Conservation (phyloP, 1,140 invertebrate genomes). For the Drosophila kanapiae region DNA sequence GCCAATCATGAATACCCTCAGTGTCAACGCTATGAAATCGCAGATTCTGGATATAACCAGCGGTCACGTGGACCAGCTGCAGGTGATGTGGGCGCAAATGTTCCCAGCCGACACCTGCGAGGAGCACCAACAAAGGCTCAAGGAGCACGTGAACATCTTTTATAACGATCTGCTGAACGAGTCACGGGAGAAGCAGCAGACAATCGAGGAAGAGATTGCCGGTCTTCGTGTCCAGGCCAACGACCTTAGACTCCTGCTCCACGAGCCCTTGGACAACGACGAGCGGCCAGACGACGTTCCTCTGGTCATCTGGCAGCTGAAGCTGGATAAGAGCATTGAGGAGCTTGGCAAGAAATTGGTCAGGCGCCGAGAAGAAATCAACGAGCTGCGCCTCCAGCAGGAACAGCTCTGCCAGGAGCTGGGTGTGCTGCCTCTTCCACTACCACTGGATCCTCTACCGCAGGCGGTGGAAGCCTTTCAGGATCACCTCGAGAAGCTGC, state of each 20-base stretch:
- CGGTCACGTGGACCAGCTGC: conserved; percentile 49
- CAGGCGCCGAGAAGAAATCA: conserved; percentile 45
- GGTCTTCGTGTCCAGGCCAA: conserved; percentile 35
- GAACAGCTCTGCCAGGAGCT: conserved; percentile 65
- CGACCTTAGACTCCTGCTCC: conserved; percentile 37
- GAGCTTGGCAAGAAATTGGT: conserved; percentile 48
- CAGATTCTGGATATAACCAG: conserved; percentile 53
- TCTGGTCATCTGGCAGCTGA: conserved; percentile 41
- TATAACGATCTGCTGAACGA: conserved; percentile 57
- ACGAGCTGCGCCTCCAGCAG: conserved; percentile 60
- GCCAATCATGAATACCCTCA: not conserved
- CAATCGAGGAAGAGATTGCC: conserved; percentile 39
- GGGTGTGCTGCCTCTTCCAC: conserved; percentile 46
- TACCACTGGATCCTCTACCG: conserved; percentile 52
- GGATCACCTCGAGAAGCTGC: conserved; percentile 38
- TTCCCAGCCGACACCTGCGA: conserved; percentile 60
- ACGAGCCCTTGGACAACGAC: conserved; percentile 33
- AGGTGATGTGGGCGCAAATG: conserved; percentile 62
- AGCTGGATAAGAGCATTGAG: conserved; percentile 61
- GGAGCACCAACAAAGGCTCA: conserved; percentile 49
- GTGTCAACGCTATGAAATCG: conserved; percentile 7
- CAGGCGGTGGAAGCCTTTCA: conserved; percentile 45
- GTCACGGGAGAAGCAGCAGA: conserved; percentile 48
- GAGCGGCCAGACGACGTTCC: conserved; percentile 37
- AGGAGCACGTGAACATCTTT: conserved; percentile 52